phyloP scores from a whole-genome alignment of 2,888 invertebrate genomes.

The Hydropsyche betteni region DNA sequence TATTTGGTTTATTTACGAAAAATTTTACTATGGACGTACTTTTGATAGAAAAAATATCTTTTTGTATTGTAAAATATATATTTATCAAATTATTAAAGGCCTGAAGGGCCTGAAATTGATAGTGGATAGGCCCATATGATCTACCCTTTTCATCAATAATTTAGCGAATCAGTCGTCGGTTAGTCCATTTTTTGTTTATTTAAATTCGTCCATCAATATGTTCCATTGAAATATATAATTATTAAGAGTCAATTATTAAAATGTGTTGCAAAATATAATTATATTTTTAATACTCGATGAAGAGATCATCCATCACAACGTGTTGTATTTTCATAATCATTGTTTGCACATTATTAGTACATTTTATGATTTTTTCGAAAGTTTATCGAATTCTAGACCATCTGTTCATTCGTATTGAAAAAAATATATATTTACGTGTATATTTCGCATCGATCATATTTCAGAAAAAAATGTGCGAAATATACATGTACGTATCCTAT shows the following conservation, averaged over 20 bases:
- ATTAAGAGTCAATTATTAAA: constrained; percentile 26
- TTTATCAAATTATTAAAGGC: too few relatives aligned
- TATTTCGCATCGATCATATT: too few relatives aligned
- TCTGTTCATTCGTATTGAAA: constrained; percentile 22
- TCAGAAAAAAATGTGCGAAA: too few relatives aligned
- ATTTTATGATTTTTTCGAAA: constrained; percentile 2
- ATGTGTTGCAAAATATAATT: constrained; percentile 19
- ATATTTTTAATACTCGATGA: constrained; percentile 26
- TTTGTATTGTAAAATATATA: too few relatives aligned
- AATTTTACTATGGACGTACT: too few relatives aligned
- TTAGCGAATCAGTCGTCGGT: too few relatives aligned
- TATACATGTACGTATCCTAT: constrained; percentile 45
- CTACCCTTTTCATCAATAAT: too few relatives aligned
- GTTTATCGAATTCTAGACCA: constrained; percentile 32
- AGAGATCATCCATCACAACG: constrained; percentile 8
- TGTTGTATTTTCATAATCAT: background rate
- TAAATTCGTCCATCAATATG: background rate
- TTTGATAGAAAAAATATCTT: too few relatives aligned
- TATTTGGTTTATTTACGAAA: constrained; percentile 30
- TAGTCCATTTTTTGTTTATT: too few relatives aligned
- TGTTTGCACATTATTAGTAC: background rate
- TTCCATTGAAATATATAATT: constrained; percentile 21
- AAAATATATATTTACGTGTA: background rate
- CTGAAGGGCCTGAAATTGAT: too few relatives aligned
- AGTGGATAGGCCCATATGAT: too few relatives aligned